Conservation (phyloP, 2,797 vertebrate genomes). For the Tolypeutes matacus region DNA sequence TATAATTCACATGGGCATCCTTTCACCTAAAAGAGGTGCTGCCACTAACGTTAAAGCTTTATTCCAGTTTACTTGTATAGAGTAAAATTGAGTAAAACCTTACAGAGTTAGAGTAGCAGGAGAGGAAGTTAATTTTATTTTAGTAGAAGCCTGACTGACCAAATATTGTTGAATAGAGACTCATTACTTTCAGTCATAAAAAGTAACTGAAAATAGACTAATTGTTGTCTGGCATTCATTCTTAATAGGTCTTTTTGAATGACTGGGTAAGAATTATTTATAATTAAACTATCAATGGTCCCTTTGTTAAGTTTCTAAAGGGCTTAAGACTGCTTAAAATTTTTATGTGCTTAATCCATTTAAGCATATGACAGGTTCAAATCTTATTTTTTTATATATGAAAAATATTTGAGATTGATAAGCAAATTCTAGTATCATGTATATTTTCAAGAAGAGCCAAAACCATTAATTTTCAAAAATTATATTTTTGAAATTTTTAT, state of each 20-base stretch:
- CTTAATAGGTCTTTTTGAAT: not conserved
- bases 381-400: slow-evolving; percentile 34
- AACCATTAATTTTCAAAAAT: slow-evolving; percentile 3
- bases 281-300: slow-evolving; percentile 38
- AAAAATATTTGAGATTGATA: not conserved
- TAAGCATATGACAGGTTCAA: not conserved
- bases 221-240: not conserved
- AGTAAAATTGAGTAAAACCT: not conserved
- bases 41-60: not conserved
- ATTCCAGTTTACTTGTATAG: not conserved
- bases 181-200: not conserved
- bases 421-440: not conserved
- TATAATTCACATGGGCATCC: not conserved
- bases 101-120: not conserved
- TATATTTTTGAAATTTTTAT: not conserved
- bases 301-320: slow-evolving; percentile 18
- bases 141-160: not conserved
- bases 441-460: not conserved
- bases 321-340: slow-evolving; percentile 27
- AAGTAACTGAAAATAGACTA: not conserved
- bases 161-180: not conserved
- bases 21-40: not conserved
- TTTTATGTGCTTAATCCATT: not conserved
- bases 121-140: slow-evolving; percentile 23
- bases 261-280: not conserved